These are phyloP conservation scores for Sympetrum striolatum DNA, from an alignment of 2,888 invertebrate genomes.

Conservation along the genomic window DNA sequence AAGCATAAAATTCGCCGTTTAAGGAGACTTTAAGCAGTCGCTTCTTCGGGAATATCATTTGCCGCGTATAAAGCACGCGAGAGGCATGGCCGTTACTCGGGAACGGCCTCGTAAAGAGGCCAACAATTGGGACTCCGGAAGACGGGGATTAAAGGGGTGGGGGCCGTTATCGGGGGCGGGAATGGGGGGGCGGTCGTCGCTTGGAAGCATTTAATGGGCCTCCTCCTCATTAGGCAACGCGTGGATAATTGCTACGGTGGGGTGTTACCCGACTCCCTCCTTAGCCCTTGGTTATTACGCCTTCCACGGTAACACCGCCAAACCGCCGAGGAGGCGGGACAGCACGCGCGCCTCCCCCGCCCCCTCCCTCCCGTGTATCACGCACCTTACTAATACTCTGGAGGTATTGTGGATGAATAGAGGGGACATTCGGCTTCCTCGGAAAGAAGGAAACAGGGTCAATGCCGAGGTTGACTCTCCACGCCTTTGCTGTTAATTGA, in stretches of 20 bases:
- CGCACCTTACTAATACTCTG: too few species aligned
- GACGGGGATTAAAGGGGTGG: not conserved
- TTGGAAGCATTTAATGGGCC: constrained; percentile 27
- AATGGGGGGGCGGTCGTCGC: not conserved
- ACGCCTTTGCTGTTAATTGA: too few species aligned
- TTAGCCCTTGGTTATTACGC: not conserved
- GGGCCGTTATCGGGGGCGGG: not conserved
- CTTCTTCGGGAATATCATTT: not conserved
- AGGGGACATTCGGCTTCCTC: too few species aligned
- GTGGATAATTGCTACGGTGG: constrained; percentile 29
- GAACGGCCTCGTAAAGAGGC: not conserved
- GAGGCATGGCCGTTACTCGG: not conserved
- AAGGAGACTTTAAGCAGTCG: not conserved
- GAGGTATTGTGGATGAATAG: too few species aligned
- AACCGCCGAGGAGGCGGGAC: too few species aligned
- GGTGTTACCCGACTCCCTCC: not conserved
- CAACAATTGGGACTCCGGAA: not conserved
- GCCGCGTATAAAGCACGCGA: not conserved
- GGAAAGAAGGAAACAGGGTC: too few species aligned
- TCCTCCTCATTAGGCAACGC: constrained; percentile 32
- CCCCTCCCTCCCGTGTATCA: too few species aligned
- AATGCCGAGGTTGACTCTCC: too few species aligned
- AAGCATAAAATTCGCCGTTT: not conserved
- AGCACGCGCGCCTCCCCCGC: too few species aligned
- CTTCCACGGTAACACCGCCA: too few species aligned